A percentile compares a stretch with the other conserved stretches of the same genome.
Evolutionary conservation across 2,888 invertebrate species (phyloP).

Genomic region (Drosophila anomelani): DNA sequence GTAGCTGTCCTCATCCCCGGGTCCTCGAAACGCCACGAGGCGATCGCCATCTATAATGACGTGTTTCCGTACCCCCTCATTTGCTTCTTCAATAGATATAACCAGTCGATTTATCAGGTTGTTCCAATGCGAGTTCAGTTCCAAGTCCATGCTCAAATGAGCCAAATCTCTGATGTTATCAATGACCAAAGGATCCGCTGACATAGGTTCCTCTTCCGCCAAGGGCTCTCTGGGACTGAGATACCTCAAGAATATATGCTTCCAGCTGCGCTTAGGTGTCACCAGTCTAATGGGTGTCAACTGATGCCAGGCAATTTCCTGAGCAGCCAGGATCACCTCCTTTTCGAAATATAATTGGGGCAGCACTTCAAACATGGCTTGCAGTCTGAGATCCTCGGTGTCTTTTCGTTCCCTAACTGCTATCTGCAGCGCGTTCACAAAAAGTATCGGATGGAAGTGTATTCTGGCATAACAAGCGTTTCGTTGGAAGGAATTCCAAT

Average conservation of each 20-base stretch:
- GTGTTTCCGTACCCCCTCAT: background rate
- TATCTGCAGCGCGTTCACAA: slow-evolving; percentile 88
- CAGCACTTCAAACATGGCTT: slow-evolving; percentile 90
- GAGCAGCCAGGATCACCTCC: slow-evolving; percentile 57
- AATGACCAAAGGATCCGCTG: slow-evolving; percentile 53
- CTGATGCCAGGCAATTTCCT: slow-evolving; percentile 60
- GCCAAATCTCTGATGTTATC: slow-evolving; percentile 25
- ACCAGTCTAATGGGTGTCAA: slow-evolving; percentile 38
- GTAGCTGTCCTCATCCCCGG: slow-evolving; percentile 31
- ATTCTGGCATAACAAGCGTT: slow-evolving; percentile 87
- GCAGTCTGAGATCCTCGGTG: slow-evolving; percentile 88
- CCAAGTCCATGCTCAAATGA: slow-evolving; percentile 56
- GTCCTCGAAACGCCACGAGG: slow-evolving; percentile 40
- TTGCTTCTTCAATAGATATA: slow-evolving; percentile 39
- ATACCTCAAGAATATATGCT: slow-evolving; percentile 18
- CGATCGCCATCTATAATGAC: slow-evolving; percentile 55
- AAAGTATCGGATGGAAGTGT: slow-evolving; percentile 90
- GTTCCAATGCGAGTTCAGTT: slow-evolving; percentile 66
- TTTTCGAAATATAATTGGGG: slow-evolving; percentile 90
- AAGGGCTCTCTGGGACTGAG: background rate
- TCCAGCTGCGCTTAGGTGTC: slow-evolving; percentile 49
- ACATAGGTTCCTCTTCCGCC: slow-evolving; percentile 16
- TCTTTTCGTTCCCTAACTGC: slow-evolving; percentile 89
- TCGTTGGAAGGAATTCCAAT: slow-evolving; percentile 87
- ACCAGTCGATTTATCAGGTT: slow-evolving; percentile 53